Base-by-base conservation (phyloP, 2,113 vertebrate species). In the Chaetodon trifascialis region DNA sequence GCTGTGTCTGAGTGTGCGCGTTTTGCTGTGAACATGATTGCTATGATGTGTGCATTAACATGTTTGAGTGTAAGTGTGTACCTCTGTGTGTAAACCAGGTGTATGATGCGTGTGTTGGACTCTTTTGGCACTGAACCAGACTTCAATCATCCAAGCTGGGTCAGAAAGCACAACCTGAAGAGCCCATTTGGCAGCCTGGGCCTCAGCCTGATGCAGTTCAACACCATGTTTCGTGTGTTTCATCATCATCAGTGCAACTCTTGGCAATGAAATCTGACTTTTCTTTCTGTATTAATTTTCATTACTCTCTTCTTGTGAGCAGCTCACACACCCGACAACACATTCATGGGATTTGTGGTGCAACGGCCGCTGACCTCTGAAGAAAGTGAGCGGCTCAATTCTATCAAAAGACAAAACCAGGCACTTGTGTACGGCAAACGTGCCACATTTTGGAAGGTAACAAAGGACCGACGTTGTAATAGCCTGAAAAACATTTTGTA, bases 261-360 rank as follows among this genome's bases (percentile, higher is more conserved):
- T 30, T 9, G 40, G 40, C 9, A 42, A 42, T 51, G 10, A 51
- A 40, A 21, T 25, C 3, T 1, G 5, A 7, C 23, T 0, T 17
- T 38, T 30, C 30, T 30, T 30, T 3, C 30, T 30, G 1, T 30
- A 30, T 30, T 30, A 30, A 30, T 30, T 30, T 30, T 30, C 30
- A 1, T 11, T 19, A 0, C 54, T 63, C 2, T 55, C 44, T 47
- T 4, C n/a, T 49, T 82, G 42, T 64, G 34, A 49, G 21, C 77
- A 87, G 85, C 77, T 75, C 63, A 87, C 19, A 87, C 79, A 11
- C 82, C 76, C 52, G 85, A 87, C 67, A 87, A 85, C 76, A 91
- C 89, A 5, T 91, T 89, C 77, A 56, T 87, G 16, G 88, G 71
- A 30, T 83, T 91, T 44, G 85, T 67, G 51, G 67, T 81, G 34